Conservation (phyloP, 2,888 invertebrate genomes). For the Drosophila mimica region DNA sequence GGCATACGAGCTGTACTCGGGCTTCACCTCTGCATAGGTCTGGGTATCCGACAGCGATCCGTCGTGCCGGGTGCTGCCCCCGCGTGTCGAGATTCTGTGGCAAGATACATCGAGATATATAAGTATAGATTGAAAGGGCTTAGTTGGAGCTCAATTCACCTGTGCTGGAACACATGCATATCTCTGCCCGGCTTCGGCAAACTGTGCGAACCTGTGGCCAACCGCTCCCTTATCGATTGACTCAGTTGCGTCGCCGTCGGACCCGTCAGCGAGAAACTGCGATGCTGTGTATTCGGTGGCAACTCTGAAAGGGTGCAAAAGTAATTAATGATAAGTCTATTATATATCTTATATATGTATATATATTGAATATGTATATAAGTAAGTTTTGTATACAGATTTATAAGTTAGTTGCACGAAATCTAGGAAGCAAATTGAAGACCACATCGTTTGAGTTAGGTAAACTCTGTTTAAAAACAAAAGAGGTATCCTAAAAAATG, state of each 20-base stretch:
- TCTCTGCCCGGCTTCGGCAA: slow-evolving; percentile 91
- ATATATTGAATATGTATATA: not conserved
- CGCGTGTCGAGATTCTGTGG: slow-evolving; percentile 77
- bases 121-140: not conserved
- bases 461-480: not conserved
- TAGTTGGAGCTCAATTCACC: slow-evolving; percentile 82
- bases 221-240: slow-evolving; percentile 93
- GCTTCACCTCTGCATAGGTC: slow-evolving; percentile 89
- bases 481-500: not conserved
- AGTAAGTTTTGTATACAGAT: not conserved
- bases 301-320: slow-evolving; percentile 85
- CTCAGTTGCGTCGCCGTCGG: slow-evolving; percentile 94
- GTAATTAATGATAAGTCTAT: not conserved
- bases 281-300: slow-evolving; percentile 90
- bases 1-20: slow-evolving; percentile 93
- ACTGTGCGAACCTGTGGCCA: slow-evolving; percentile 94
- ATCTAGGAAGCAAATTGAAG: not conserved
- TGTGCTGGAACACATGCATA: slow-evolving; percentile 88
- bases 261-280: slow-evolving; percentile 93
- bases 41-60: slow-evolving; percentile 95
- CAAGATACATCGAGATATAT: not conserved
- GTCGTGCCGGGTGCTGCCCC: slow-evolving; percentile 87
- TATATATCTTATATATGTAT: not conserved
- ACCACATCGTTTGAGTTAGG: not conserved
- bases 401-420: not conserved